phyloP scores from a whole-genome alignment of 2,113 vertebrate genomes.

The Nicator chloris region DNA sequence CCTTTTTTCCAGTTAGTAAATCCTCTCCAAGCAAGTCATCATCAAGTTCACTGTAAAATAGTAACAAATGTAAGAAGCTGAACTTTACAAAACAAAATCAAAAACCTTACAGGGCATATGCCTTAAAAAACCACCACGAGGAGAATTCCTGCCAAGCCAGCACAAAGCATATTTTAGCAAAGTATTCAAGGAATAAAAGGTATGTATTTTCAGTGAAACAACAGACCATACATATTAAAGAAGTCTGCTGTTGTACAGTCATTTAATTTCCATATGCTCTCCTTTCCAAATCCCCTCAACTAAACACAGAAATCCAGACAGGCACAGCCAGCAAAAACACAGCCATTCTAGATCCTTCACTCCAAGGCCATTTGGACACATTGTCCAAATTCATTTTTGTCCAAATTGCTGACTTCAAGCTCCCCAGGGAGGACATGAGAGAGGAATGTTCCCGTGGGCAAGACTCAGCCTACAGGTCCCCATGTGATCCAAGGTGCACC shows the following conservation, averaged over 20 bases:
- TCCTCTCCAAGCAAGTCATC: slow-evolving; percentile 94
- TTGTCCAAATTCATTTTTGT: neutral
- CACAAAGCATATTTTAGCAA: neutral
- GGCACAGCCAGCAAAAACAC: neutral
- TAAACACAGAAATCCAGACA: neutral
- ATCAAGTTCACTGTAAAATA: slow-evolving; percentile 87
- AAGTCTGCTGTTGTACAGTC: neutral
- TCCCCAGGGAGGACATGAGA: neutral
- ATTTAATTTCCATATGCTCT: neutral
- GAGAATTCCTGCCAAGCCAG: neutral
- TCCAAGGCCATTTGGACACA: neutral
- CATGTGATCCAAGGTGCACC: fast-evolving
- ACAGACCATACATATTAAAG: neutral
- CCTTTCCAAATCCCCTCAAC: neutral
- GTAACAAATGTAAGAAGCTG: neutral
- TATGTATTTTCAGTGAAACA: neutral
- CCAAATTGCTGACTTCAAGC: neutral
- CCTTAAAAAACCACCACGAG: neutral
- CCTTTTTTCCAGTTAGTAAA: slow-evolving; percentile 91
- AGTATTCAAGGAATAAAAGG: neutral
- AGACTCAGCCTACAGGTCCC: neutral
- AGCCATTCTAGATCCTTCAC: neutral
- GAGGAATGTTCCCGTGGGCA: neutral
- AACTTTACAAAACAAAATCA: neutral
- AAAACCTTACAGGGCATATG: neutral